Percentiles rank a stretch among this genome's conserved stretches.
Conservation (phyloP, 2,797 vertebrate genomes). For the Scolopax bukidnonensis region DNA sequence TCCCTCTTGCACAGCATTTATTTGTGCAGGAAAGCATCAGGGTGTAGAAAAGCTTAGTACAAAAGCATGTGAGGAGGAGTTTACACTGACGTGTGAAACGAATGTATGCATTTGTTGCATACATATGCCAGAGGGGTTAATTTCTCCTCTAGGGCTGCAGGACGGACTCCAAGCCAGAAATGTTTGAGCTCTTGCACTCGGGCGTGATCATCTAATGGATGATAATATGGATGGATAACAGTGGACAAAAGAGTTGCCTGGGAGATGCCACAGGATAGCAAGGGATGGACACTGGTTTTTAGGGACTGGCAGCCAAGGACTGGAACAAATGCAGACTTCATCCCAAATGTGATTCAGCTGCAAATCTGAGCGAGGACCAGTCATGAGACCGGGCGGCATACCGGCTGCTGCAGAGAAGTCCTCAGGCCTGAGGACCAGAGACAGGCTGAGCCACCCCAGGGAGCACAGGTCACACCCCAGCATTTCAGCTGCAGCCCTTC, state of each 20-base stretch:
- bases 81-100: fast-evolving
- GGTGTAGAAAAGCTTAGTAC: background rate
- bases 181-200: fast-evolving
- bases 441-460: background rate
- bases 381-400: fast-evolving
- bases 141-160: background rate
- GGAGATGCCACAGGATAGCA: background rate
- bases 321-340: background rate
- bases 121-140: background rate
- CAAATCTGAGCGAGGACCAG: fast-evolving
- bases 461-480: background rate
- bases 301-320: background rate
- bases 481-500: background rate
- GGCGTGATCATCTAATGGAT: background rate
- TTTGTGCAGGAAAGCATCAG: background rate
- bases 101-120: fast-evolving
- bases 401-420: background rate
- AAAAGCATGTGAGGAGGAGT: background rate
- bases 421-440: no score
- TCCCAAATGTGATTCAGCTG: background rate
- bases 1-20: background rate
- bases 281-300: background rate
- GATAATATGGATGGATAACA: fast-evolving
- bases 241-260: background rate
- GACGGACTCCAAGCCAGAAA: background rate